Evolutionary conservation across 2,797 vertebrate genomes (phyloP).

Genomic region (Astyanax mexicanus): DNA sequence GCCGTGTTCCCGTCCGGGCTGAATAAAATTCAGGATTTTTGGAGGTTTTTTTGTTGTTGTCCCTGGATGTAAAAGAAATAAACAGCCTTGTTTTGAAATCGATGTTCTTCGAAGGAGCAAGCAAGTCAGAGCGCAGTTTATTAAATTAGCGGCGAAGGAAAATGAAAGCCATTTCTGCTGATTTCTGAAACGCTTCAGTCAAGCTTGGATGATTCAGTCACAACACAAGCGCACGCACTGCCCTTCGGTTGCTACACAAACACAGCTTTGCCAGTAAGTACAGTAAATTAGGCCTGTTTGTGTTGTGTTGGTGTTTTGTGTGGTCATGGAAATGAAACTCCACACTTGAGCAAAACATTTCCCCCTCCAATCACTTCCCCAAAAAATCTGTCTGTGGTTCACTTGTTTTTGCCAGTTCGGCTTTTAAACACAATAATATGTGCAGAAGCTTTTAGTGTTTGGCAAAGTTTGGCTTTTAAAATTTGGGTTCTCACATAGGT

Average conservation of each 20-base stretch:
- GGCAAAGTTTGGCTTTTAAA: not conserved
- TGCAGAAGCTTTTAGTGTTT: not conserved
- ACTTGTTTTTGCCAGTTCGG: not conserved
- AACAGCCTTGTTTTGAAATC: conserved; percentile 29
- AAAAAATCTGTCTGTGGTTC: conserved; percentile 21
- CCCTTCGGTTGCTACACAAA: conserved; percentile 46
- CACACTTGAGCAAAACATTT: conserved; percentile 37
- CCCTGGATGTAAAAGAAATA: conserved; percentile 4
- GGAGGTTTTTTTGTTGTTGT: conserved; percentile 14
- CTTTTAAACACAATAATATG: not conserved
- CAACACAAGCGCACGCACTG: conserved; percentile 33
- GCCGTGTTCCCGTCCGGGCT: conserved; percentile 13
- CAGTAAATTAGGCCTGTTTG: conserved; percentile 50
- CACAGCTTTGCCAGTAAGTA: conserved; percentile 50
- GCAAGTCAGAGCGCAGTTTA: conserved; percentile 7
- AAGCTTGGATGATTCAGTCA: conserved; percentile 42
- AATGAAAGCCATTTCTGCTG: conserved; percentile 25
- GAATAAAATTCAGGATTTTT: conserved; percentile 33
- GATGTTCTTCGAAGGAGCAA: conserved; percentile 19
- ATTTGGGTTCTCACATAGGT: not conserved
- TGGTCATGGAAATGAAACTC: conserved; percentile 50
- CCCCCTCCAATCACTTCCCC: conserved; percentile 35
- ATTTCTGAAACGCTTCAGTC: conserved; percentile 35
- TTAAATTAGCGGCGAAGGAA: conserved; percentile 18
- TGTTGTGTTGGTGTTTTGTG: conserved; percentile 46